A percentile compares a stretch with the other conserved stretches of the same genome.
Conservation (phyloP, 1,140 invertebrate species). For the Rhizoglyphus robini region DNA sequence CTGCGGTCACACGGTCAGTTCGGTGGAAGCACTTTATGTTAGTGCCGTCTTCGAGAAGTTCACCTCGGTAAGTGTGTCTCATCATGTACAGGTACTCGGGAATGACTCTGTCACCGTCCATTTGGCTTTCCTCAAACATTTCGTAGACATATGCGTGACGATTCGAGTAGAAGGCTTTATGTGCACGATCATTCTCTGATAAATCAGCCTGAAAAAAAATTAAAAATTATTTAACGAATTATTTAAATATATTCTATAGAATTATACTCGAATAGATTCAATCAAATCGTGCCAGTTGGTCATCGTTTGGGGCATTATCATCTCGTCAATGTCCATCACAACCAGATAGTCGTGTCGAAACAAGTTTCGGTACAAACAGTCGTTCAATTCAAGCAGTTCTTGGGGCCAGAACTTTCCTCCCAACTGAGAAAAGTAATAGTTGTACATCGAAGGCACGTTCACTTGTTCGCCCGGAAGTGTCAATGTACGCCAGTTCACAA, state of each 20-base stretch:
- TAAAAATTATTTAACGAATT: background rate
- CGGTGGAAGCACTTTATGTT: slow-evolving; percentile 89
- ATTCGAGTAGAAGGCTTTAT: background rate
- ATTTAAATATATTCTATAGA: background rate
- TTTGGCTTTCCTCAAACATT: slow-evolving; percentile 19
- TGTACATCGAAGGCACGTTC: too few species aligned
- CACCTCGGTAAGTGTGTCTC: slow-evolving; percentile 73
- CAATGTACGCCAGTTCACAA: slow-evolving; percentile 7
- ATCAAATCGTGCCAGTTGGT: background rate
- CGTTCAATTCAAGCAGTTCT: too few species aligned
- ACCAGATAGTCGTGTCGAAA: slow-evolving; percentile 59
- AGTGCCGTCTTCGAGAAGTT: slow-evolving; percentile 76
- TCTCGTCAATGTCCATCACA: slow-evolving; percentile 78
- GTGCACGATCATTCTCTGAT: too few species aligned
- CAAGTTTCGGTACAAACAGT: slow-evolving; percentile 78
- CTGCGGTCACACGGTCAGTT: slow-evolving; percentile 66
- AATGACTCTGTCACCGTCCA: slow-evolving; percentile 37
- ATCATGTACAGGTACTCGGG: too few species aligned
- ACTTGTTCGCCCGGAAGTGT: slow-evolving; percentile 13
- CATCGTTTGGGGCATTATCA: slow-evolving; percentile 50
- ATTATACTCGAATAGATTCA: background rate
- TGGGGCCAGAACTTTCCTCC: too few species aligned
- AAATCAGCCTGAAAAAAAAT: too few species aligned
- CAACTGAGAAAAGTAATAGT: too few species aligned
- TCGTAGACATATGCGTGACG: background rate